A percentile compares a stretch with the other conserved stretches of the same genome.
phyloP scores from a whole-genome alignment of 2,113 vertebrate species.

The Nanorana parkeri region DNA sequence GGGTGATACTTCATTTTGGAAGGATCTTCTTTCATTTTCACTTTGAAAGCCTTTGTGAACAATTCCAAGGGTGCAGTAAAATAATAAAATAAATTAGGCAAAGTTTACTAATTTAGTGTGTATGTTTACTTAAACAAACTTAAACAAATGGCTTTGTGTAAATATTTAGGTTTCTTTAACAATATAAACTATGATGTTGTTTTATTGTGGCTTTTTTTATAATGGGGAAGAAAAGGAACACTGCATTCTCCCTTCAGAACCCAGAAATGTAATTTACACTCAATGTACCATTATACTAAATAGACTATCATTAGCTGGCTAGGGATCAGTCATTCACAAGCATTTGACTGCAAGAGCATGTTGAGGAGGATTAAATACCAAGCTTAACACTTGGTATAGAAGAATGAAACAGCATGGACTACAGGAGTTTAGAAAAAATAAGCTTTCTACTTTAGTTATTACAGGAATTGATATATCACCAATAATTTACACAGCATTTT shows the following conservation, averaged over 20 bases:
- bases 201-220: not conserved
- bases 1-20: too few relatives aligned
- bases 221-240: not conserved
- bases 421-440: too few relatives aligned
- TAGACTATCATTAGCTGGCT: conserved; percentile 13
- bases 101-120: not conserved
- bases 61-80: not conserved
- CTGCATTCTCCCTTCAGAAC: not conserved
- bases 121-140: not conserved
- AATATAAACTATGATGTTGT: not conserved
- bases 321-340: not conserved
- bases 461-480: too few relatives aligned
- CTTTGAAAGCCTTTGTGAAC: not conserved
- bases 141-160: not conserved
- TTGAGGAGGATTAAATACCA: too few relatives aligned
- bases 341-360: not conserved
- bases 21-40: too few relatives aligned
- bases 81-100: not conserved
- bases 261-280: conserved; percentile 30
- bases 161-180: conserved; percentile 16
- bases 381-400: too few relatives aligned
- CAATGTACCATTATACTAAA: not conserved
- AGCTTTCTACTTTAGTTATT: too few relatives aligned
- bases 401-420: too few relatives aligned
- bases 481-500: too few relatives aligned